These are phyloP conservation scores for Brachionus manjavacas DNA, from an alignment of 1,140 invertebrate species.

Conservation along the genomic window DNA sequence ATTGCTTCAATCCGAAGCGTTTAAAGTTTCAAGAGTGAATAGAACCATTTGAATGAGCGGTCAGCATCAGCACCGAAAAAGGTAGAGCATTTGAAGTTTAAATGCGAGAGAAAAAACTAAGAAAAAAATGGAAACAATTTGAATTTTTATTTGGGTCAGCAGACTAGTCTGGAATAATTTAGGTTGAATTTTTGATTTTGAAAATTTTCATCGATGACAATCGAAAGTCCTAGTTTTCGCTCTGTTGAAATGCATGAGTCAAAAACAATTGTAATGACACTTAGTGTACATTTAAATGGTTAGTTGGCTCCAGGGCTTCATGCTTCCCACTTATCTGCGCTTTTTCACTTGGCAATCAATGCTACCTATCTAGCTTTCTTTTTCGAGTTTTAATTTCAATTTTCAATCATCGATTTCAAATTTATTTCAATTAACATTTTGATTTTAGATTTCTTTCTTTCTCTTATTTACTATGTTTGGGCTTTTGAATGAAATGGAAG, in stretches of 20 bases:
- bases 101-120: background rate
- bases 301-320: background rate
- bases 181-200: background rate
- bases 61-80: background rate
- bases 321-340: background rate
- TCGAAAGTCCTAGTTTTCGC: constrained; percentile 26
- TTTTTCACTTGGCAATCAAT: background rate
- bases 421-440: constrained; percentile 18
- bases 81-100: background rate
- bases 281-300: background rate
- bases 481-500: constrained; percentile 17
- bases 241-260: background rate
- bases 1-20: background rate
- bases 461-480: background rate
- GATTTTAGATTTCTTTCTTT: background rate
- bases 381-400: background rate
- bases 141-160: constrained; percentile 21
- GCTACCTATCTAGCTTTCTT: background rate
- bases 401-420: constrained; percentile 19
- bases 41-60: background rate
- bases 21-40: constrained; percentile 30
- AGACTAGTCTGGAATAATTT: constrained; percentile 36
- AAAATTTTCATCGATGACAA: constrained; percentile 28
- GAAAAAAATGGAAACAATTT: constrained; percentile 32
- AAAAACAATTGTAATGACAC: background rate